Base-by-base conservation (phyloP, 2,797 vertebrate genomes). In the Heteromormyrus szaboi region DNA sequence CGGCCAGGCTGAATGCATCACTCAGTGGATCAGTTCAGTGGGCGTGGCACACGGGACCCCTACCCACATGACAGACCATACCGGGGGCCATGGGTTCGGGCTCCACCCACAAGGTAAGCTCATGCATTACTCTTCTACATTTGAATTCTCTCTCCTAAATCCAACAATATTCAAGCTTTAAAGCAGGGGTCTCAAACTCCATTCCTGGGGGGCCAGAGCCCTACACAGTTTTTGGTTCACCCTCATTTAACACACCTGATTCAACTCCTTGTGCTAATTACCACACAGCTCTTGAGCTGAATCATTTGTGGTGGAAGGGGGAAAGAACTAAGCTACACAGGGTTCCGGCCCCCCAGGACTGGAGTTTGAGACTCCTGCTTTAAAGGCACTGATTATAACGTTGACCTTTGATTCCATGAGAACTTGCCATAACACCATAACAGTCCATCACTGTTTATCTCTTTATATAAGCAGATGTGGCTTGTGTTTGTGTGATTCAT, bases 1-100 rank as follows among this genome's bases (percentile, higher is more conserved):
- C 90, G 93, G 17, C 2, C 93, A 98, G 97, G 96, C 97, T 98
- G 97, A 96, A 98, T 98, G 98, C 97, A 98, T 98, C 97, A 97
- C 94, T 94, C 97, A 94, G 95, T 95, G 95, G 97, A 98, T 91
- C 97, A 96, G 95, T 96, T 97, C 94, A 96, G 97, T 94, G 97
- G 96, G 94, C 97, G 97, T 92, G 94, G 96, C 95, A 95, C 96
- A 93, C 96, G 97, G 96, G 97, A 97, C 95, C 96, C 97, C 94
- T 97, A 97, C 92, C 94, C 95, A 91, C 93, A 97, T 93, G 96
- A 96, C 92, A 95, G 96, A 93, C 95, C 96, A 93, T 95, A 96
- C 94, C 96, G 96, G 94, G 95, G 96, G 92, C 95, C 96, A 94
- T 98, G 97, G 97, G 95, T 95, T 93, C 98, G 97, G 97, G 95